Conservation (phyloP, 2,888 invertebrate species). For the Diarsia rubi region DNA sequence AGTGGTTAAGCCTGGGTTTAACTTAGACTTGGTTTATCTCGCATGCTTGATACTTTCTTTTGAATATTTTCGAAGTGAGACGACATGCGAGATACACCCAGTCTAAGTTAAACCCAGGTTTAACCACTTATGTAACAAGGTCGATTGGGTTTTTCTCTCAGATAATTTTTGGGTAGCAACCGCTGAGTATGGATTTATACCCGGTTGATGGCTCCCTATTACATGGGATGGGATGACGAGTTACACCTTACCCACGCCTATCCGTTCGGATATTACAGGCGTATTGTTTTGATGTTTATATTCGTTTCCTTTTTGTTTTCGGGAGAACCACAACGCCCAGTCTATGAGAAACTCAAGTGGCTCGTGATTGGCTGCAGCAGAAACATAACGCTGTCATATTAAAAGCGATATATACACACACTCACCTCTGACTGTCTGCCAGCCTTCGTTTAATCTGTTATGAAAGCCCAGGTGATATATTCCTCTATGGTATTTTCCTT, state of each 20-base stretch:
- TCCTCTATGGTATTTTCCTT: conserved; percentile 43
- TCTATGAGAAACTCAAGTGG: background rate
- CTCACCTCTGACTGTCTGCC: conserved; percentile 77
- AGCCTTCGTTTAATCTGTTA: conserved; percentile 65
- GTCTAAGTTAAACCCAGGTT: no score
- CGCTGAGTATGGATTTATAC: no score
- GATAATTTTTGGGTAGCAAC: no score
- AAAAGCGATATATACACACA: background rate
- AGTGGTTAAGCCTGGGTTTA: no score
- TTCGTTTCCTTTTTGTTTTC: background rate
- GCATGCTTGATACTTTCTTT: no score
- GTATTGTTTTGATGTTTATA: background rate
- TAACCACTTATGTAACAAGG: no score
- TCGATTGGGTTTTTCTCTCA: no score
- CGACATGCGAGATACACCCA: no score
- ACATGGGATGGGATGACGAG: background rate
- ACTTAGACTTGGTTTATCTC: no score
- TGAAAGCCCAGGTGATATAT: conserved; percentile 72
- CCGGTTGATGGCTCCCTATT: background rate
- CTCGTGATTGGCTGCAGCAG: background rate
- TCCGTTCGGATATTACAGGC: background rate
- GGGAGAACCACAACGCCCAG: background rate
- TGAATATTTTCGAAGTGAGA: no score
- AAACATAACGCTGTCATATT: background rate
- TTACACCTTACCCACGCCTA: background rate